phyloP scores from a whole-genome alignment of 1,140 invertebrate species.

The Ips typographus region DNA sequence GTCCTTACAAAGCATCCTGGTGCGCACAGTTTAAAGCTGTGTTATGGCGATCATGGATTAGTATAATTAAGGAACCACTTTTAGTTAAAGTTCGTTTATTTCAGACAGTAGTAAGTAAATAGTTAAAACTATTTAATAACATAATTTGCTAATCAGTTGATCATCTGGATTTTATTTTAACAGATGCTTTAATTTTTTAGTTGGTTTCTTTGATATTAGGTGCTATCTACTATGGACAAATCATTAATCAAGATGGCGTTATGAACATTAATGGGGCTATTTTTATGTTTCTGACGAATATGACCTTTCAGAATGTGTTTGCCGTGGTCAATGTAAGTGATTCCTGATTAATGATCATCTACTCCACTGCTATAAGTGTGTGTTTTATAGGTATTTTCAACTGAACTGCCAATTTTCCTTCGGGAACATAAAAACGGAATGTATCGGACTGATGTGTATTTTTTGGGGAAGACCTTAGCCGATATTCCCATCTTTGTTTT shows the following conservation, averaged over 20 bases:
- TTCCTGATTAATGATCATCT: neutral
- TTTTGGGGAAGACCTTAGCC: constrained; percentile 86
- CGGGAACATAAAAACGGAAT: constrained; percentile 89
- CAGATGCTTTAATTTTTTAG: constrained; percentile 55
- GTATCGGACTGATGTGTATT: constrained; percentile 92
- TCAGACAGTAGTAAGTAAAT: constrained; percentile 79
- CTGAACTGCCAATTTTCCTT: constrained; percentile 88
- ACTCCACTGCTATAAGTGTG: too few relatives aligned
- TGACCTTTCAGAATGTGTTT: constrained; percentile 92
- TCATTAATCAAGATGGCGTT: constrained; percentile 81
- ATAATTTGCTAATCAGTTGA: constrained; percentile 4
- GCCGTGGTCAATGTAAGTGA: constrained; percentile 82
- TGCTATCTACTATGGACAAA: constrained; percentile 85
- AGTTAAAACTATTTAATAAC: too few relatives aligned
- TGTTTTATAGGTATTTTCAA: constrained; percentile 80
- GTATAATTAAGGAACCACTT: constrained; percentile 85
- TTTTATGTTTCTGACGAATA: constrained; percentile 89
- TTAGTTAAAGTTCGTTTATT: constrained; percentile 84
- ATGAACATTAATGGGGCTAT: constrained; percentile 97
- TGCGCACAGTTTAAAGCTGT: constrained; percentile 85
- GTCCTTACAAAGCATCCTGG: constrained; percentile 81
- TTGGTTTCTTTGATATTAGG: constrained; percentile 85
- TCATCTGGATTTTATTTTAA: neutral
- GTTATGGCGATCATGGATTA: constrained; percentile 87
- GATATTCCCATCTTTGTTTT: constrained; percentile 81